A percentile compares a stretch with the other conserved stretches of the same genome.
Conservation (phyloP, 2,797 vertebrate species). For the Dendrocincla fuliginosa region DNA sequence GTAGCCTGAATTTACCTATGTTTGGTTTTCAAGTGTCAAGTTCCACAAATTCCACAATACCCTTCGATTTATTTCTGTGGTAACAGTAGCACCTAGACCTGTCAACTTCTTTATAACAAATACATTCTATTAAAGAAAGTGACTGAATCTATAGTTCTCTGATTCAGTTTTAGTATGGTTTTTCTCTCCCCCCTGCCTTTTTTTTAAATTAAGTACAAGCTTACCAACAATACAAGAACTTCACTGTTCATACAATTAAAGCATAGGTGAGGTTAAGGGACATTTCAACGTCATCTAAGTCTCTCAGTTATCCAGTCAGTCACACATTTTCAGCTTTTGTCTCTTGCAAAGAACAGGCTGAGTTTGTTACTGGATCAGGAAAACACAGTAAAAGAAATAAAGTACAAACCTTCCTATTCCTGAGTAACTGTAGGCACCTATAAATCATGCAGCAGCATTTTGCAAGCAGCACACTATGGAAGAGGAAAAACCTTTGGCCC, state of each 20-base stretch:
- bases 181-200: not conserved
- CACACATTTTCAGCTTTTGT: not conserved
- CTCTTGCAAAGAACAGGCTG: not conserved
- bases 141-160: not conserved
- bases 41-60: not conserved
- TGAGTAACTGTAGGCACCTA: not conserved
- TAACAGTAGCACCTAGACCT: not conserved
- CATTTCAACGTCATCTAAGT: not conserved
- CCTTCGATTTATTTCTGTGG: not conserved
- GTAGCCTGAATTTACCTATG: not conserved
- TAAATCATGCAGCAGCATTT: rapidly evolving
- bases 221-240: not conserved
- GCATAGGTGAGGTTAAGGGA: not conserved
- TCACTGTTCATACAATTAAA: not conserved
- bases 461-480: not conserved
- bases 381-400: not conserved
- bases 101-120: not conserved
- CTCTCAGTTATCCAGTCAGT: not conserved
- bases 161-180: not conserved
- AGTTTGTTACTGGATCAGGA: not conserved
- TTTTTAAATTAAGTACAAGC: not conserved
- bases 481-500: not conserved
- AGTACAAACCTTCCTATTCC: not conserved
- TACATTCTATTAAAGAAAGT: rapidly evolving
- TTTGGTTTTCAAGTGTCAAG: not conserved